Percentiles rank a stretch among this genome's conserved stretches.
These are phyloP conservation scores for Zaprionus davidi DNA, from an alignment of 1,140 invertebrate genomes.

Conservation along the genomic window DNA sequence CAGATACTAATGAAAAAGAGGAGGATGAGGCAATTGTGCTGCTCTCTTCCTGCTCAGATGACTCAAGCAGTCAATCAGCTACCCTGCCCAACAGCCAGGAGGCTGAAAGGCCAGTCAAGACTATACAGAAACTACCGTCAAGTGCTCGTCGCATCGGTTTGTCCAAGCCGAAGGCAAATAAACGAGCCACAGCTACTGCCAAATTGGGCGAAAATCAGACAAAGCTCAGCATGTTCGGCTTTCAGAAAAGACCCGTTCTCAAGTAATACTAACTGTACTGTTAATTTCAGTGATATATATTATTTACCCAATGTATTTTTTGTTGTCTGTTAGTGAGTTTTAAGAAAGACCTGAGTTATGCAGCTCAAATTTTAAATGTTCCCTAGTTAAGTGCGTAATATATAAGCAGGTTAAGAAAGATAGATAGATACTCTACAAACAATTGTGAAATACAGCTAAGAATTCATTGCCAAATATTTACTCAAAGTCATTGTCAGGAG, in stretches of 20 bases:
- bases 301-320: constrained; percentile 19
- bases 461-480: background rate
- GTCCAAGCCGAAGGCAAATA: constrained; percentile 51
- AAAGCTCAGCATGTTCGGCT: constrained; percentile 81
- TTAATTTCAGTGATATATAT: constrained; percentile 37
- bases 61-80: constrained; percentile 34
- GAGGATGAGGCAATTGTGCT: constrained; percentile 31
- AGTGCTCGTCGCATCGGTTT: constrained; percentile 57
- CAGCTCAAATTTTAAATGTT: background rate
- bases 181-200: constrained; percentile 35
- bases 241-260: constrained; percentile 71
- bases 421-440: background rate
- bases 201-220: constrained; percentile 58
- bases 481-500: background rate
- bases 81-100: constrained; percentile 47
- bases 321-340: constrained; percentile 12
- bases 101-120: background rate
- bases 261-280: constrained; percentile 35
- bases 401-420: background rate
- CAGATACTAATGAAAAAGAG: constrained; percentile 25
- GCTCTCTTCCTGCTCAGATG: constrained; percentile 49
- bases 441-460: background rate
- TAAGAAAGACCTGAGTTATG: background rate
- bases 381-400: background rate
- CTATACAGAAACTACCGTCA: constrained; percentile 26